These are phyloP conservation scores for Anticlea derivata DNA, from an alignment of 2,888 invertebrate species.

Conservation along the genomic window DNA sequence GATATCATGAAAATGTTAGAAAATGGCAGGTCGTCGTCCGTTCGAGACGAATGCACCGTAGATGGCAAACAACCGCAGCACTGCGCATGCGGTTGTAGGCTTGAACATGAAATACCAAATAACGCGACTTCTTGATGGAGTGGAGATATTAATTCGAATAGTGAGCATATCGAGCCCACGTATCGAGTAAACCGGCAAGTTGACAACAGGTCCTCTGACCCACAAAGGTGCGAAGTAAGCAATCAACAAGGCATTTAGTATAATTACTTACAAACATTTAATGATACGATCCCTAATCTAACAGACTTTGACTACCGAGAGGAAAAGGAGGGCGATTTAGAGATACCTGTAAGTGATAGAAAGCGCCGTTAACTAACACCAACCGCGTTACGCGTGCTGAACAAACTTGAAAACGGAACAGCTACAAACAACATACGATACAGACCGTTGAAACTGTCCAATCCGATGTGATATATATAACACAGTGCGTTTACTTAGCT, in stretches of 20 bases:
- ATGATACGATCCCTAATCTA: conserved; percentile 61
- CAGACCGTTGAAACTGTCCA: conserved; percentile 12
- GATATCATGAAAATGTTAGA: conserved; percentile 44
- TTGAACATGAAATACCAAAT: conserved; percentile 52
- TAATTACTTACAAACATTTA: conserved; percentile 63
- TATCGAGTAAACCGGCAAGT: conserved; percentile 35
- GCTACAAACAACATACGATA: conserved; percentile 41
- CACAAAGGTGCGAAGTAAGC: conserved; percentile 49
- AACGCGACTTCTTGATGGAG: conserved; percentile 51
- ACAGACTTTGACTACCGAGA: conserved; percentile 63
- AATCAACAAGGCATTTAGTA: conserved; percentile 57
- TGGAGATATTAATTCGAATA: conserved; percentile 39
- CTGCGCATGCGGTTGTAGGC: conserved; percentile 61
- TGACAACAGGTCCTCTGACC: conserved; percentile 45
- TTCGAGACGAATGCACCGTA: conserved; percentile 62
- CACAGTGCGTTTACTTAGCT: not conserved
- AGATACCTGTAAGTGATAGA: conserved; percentile 69
- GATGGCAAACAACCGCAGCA: conserved; percentile 61
- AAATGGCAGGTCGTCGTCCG: conserved; percentile 56
- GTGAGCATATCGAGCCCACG: conserved; percentile 27
- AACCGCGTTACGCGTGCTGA: conserved; percentile 76
- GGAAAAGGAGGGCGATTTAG: conserved; percentile 62
- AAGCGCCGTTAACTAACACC: conserved; percentile 70
- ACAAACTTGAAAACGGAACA: conserved; percentile 59
- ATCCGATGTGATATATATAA: conserved; percentile 7